Base-by-base conservation (phyloP, 2,888 invertebrate species). In the Zootermopsis nevadensis region DNA sequence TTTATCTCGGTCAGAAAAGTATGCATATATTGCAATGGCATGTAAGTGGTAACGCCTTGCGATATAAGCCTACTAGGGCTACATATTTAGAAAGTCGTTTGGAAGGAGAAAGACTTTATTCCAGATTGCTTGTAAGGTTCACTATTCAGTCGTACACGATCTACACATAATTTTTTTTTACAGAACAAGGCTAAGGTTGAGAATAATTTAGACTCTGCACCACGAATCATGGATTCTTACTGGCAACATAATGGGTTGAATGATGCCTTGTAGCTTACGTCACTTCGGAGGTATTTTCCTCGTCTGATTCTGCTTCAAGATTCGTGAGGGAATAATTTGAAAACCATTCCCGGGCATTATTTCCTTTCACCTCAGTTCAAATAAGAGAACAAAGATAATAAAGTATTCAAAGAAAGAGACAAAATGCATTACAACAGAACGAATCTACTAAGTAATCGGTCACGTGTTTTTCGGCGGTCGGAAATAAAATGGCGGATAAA, bases 321-420 rank as follows among this genome's bases (percentile, higher is more conserved):
- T 38, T 82, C 82, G 82, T 82, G 82, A 82, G 76, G 74, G 33
- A 82, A 76, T 76, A 82, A 82, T 82, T 82, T 82, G 82, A 76
- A 66, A 80, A n/a, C 35, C 4, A 80, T 80, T 80, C 67, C 42
- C 27, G 15, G 35, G 48, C 42, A 80, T 80, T 66, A 80, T 80
- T 81, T 72, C 66, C 72, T 72, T 53, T 55, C 42, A 53, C 55
- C 53, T 79, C 55, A 72, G 82, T 38, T 82, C 55, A 82, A 82
- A 82, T 74, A 82, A 74, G 53, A 82, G 74, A 82, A 66, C 22
- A 38, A 74, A n/a, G 38, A 42, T 31, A 69, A 33, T 69, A 12
- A 30, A 30, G 19, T 31, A 33, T 7, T 31, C 19, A 31, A 66
- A 66, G 69, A 69, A 22, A 69, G 33, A 69, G 30, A 31, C 31